These are phyloP conservation scores for Psilopogon haemacephalus DNA, from an alignment of 2,113 vertebrate genomes.

Conservation along the genomic window DNA sequence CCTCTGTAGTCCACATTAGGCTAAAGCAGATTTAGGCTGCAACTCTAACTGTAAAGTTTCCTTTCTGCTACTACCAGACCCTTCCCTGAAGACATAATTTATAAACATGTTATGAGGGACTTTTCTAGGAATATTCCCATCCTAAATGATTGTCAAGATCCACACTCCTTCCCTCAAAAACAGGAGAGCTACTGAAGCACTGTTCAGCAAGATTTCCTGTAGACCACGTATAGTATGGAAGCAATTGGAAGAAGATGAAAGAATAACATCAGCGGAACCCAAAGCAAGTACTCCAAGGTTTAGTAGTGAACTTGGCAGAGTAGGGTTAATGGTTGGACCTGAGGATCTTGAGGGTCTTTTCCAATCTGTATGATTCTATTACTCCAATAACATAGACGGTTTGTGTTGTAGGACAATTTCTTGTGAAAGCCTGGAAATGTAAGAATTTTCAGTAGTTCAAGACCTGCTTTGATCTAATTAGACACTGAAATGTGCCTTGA, in stretches of 20 bases:
- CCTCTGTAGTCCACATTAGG: not conserved
- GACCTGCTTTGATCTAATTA: not conserved
- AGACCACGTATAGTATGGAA: not conserved
- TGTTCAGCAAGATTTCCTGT: not conserved
- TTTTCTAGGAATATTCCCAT: not conserved
- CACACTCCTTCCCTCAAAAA: not conserved
- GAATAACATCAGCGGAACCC: not conserved
- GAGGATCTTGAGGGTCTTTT: too few relatives aligned
- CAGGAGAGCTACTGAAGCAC: not conserved
- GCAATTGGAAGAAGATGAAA: not conserved
- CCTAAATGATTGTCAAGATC: not conserved
- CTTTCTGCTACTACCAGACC: not conserved
- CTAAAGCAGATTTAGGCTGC: not conserved
- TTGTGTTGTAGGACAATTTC: not conserved
- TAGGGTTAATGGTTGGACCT: too few relatives aligned
- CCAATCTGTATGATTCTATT: too few relatives aligned
- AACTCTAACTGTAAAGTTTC: not conserved
- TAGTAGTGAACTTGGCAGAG: not conserved
- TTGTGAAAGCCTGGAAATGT: not conserved
- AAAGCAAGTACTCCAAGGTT: not conserved
- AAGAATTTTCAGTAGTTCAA: not conserved
- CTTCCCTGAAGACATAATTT: not conserved
- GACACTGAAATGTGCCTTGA: not conserved
- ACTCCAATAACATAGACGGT: not conserved
- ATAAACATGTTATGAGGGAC: not conserved